phyloP scores from a whole-genome alignment of 1,140 invertebrate species.

The Hestina assimilis region DNA sequence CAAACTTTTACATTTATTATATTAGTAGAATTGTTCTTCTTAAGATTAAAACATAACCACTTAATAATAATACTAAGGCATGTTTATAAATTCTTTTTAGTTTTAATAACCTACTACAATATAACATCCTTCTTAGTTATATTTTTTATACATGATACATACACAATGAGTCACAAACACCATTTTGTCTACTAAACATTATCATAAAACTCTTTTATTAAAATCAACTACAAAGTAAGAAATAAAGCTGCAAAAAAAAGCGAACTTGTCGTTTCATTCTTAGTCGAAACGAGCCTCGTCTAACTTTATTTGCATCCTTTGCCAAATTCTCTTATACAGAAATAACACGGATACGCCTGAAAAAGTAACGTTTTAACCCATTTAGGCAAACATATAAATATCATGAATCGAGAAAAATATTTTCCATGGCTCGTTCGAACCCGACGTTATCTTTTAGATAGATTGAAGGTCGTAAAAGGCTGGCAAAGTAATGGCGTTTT shows the following conservation, averaged over 20 bases:
- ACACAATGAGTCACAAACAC: background rate
- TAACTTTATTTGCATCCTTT: slow-evolving; percentile 12
- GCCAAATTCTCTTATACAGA: slow-evolving; percentile 8
- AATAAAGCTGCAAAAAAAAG: background rate
- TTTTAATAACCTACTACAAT: no score
- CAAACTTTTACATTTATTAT: no score
- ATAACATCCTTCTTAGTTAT: no score
- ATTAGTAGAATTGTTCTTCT: no score
- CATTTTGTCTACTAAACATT: slow-evolving; percentile 7
- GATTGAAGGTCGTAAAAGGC: slow-evolving; percentile 7
- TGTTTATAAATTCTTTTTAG: no score
- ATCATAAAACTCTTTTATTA: slow-evolving; percentile 4
- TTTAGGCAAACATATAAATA: slow-evolving; percentile 2
- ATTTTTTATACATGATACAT: background rate
- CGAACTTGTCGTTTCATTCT: background rate
- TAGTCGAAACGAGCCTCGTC: background rate
- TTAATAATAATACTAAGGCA: no score
- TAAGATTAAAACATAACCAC: no score
- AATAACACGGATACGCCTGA: slow-evolving; percentile 5
- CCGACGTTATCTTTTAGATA: background rate
- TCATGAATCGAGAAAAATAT: background rate
- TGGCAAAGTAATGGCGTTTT: background rate
- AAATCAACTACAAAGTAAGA: background rate
- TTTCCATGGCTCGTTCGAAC: background rate
- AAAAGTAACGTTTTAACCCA: background rate